Percentiles rank a stretch among this genome's conserved stretches.
These are phyloP conservation scores for Agapetus fuscipes DNA, from an alignment of 2,888 invertebrate species.

Conservation along the genomic window DNA sequence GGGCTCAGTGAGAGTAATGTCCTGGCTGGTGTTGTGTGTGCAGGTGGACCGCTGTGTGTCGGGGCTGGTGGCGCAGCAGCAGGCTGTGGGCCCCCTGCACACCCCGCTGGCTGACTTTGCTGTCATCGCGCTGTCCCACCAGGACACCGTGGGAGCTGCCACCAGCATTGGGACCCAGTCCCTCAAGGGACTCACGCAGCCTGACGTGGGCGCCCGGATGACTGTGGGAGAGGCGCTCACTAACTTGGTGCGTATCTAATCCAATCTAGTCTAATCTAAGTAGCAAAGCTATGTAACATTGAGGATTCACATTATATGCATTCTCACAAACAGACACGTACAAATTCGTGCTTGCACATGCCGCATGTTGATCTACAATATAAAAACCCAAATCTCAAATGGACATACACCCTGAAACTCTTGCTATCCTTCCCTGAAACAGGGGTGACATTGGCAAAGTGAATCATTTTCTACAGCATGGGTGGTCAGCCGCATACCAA, in stretches of 20 bases:
- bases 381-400: slow-evolving; percentile 39
- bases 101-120: slow-evolving; percentile 94
- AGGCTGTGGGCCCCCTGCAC: slow-evolving; percentile 95
- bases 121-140: slow-evolving; percentile 78
- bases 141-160: slow-evolving; percentile 76
- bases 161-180: slow-evolving; percentile 97
- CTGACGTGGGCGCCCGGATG: slow-evolving; percentile 85
- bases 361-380: too few species aligned
- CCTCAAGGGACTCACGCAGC: slow-evolving; percentile 78
- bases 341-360: too few species aligned
- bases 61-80: slow-evolving; percentile 93
- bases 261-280: too few species aligned
- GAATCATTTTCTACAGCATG: too few species aligned
- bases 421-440: too few species aligned
- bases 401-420: slow-evolving; percentile 43
- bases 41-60: slow-evolving; percentile 84
- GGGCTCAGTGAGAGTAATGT: too few species aligned
- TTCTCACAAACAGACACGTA: too few species aligned
- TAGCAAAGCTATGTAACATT: too few species aligned
- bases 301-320: too few species aligned
- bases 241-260: slow-evolving; percentile 85
- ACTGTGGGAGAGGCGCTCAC: slow-evolving; percentile 90
- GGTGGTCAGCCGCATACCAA: too few species aligned
- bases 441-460: too few species aligned
- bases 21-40: too few species aligned